These are phyloP conservation scores for Axis porcinus DNA, from an alignment of 2,113 vertebrate genomes.

Conservation along the genomic window DNA sequence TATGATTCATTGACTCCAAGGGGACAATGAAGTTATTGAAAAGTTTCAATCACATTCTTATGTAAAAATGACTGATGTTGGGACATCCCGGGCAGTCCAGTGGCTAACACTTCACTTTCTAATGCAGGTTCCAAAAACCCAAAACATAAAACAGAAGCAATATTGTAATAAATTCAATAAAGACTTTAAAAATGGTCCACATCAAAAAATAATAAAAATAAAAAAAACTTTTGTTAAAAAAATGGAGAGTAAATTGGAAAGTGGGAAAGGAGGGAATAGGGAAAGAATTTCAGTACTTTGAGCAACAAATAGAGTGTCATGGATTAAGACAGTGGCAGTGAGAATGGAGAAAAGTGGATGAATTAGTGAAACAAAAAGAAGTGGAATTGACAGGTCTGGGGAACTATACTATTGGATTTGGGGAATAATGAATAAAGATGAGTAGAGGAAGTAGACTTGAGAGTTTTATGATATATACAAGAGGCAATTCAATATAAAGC, in stretches of 20 bases:
- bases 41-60: not conserved
- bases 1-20: not conserved
- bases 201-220: not conserved
- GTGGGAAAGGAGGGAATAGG: too few relatives aligned
- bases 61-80: not conserved
- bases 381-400: not conserved
- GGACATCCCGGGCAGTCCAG: not conserved
- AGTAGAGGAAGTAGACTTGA: not conserved
- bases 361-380: not conserved
- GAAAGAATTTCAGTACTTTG: not conserved
- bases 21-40: not conserved
- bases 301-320: not conserved
- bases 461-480: not conserved
- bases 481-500: not conserved
- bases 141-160: not conserved
- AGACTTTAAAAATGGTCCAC: not conserved
- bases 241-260: not conserved
- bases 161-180: not conserved
- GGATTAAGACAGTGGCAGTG: not conserved
- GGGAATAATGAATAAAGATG: not conserved
- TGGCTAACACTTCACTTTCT: not conserved
- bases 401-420: not conserved
- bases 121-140: not conserved
- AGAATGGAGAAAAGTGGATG: not conserved
- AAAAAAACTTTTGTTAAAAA: not conserved